A percentile compares a stretch with the other conserved stretches of the same genome.
These are phyloP conservation scores for Blera fallax DNA, from an alignment of 2,888 invertebrate genomes.

Conservation along the genomic window DNA sequence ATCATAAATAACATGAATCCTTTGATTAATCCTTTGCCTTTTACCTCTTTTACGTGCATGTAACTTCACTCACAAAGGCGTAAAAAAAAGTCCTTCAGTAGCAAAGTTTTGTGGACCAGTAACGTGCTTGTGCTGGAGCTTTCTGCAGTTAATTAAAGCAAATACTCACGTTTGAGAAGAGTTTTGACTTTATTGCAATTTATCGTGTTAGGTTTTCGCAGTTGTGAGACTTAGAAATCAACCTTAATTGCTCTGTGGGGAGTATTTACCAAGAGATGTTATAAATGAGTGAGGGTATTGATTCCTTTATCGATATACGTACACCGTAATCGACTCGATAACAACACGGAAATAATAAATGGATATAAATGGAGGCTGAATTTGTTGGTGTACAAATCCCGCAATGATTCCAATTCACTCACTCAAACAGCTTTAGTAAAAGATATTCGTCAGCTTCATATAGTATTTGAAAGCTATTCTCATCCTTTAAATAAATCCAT, in stretches of 20 bases:
- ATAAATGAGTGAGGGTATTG: slow-evolving; percentile 17
- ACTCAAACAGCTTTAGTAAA: no score
- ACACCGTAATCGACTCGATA: background rate
- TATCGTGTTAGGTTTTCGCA: background rate
- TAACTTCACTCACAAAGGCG: background rate
- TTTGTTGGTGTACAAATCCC: no score
- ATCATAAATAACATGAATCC: slow-evolving; percentile 24
- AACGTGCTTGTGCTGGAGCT: background rate
- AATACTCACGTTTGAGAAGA: slow-evolving; percentile 33
- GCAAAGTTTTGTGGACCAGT: background rate
- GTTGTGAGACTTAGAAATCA: background rate
- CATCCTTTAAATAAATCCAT: background rate
- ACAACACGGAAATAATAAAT: background rate
- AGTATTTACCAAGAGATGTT: slow-evolving; percentile 1
- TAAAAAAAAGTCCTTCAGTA: background rate
- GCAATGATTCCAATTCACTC: no score
- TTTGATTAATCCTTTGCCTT: slow-evolving; percentile 21
- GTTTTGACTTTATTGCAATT: slow-evolving; percentile 25
- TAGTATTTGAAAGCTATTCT: background rate
- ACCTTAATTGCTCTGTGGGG: slow-evolving; percentile 29
- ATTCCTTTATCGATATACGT: background rate
- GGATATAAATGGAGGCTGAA: background rate
- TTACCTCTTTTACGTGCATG: background rate
- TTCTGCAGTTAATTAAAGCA: slow-evolving; percentile 36
- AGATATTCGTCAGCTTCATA: no score